Percentiles rank a stretch among this genome's conserved stretches.
These are phyloP conservation scores for Caenorhabditis sp. DNA, from an alignment of 2,888 invertebrate genomes.

Conservation along the genomic window DNA sequence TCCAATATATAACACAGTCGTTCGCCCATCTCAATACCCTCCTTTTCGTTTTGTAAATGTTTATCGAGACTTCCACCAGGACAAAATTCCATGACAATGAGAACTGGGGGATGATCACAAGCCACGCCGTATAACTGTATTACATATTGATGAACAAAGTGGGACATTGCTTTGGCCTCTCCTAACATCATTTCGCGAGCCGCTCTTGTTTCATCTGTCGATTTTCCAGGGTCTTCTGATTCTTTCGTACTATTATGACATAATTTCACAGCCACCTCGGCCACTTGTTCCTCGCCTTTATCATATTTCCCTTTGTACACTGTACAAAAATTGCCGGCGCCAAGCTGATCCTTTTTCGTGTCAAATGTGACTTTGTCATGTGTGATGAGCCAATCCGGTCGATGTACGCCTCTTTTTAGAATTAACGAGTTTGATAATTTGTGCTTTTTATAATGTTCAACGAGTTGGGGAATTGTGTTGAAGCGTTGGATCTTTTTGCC, in stretches of 20 bases:
- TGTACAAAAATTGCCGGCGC: slow-evolving; percentile 25
- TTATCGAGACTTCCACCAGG: slow-evolving; percentile 49
- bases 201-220: slow-evolving; percentile 19
- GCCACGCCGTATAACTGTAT: slow-evolving; percentile 89
- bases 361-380: slow-evolving; percentile 46
- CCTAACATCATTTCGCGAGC: slow-evolving; percentile 46
- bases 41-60: slow-evolving; percentile 37
- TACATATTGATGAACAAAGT: slow-evolving; percentile 10
- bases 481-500: slow-evolving; percentile 17
- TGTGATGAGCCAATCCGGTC: slow-evolving; percentile 52
- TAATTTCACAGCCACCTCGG: slow-evolving; percentile 26
- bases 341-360: slow-evolving; percentile 23
- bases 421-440: slow-evolving; percentile 24
- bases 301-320: slow-evolving; percentile 26
- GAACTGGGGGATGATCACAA: slow-evolving; percentile 93
- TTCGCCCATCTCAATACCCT: slow-evolving; percentile 22
- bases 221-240: slow-evolving; percentile 13
- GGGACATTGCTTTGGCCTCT: slow-evolving; percentile 57
- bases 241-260: slow-evolving; percentile 5
- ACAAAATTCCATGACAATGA: slow-evolving; percentile 98
- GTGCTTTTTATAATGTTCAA: slow-evolving; percentile 45
- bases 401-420: slow-evolving; percentile 23
- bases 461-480: slow-evolving; percentile 35
- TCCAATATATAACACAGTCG: slow-evolving; percentile 38
- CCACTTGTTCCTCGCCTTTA: slow-evolving; percentile 9